These are phyloP conservation scores for Albula goreensis DNA, from an alignment of 2,113 vertebrate genomes.

Conservation along the genomic window DNA sequence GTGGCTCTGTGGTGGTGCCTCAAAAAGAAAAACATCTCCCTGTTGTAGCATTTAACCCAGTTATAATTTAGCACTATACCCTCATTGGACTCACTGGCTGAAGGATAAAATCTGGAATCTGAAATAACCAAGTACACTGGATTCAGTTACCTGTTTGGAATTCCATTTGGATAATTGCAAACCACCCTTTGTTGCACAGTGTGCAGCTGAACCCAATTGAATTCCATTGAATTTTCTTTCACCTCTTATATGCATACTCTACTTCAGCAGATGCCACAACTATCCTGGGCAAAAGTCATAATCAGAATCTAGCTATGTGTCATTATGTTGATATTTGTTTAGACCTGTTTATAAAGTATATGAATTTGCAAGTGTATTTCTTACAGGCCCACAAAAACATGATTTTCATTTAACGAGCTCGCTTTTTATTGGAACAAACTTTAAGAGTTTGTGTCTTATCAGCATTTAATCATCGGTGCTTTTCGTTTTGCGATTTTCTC, in stretches of 20 bases:
- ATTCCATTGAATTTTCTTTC: not conserved
- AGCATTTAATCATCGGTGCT: too few relatives aligned
- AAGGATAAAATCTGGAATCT: not conserved
- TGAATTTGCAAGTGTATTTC: not conserved
- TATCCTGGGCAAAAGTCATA: not conserved
- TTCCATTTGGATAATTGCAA: not conserved
- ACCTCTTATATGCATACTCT: not conserved
- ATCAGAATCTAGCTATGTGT: not conserved
- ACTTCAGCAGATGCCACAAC: not conserved
- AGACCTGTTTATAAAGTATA: not conserved
- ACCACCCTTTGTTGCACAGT: not conserved
- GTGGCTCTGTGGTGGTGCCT: constrained; percentile 63
- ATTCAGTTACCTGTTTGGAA: not conserved
- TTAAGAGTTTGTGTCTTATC: too few relatives aligned
- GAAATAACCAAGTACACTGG: not conserved
- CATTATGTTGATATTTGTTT: not conserved
- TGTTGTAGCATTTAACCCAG: not conserved
- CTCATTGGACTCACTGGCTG: not conserved
- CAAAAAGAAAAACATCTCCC: constrained; percentile 3
- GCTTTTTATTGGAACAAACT: too few relatives aligned
- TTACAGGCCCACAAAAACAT: not conserved
- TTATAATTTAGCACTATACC: not conserved
- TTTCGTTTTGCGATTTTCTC: too few relatives aligned
- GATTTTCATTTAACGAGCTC: not conserved
- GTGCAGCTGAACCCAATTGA: not conserved